Evolutionary conservation across 2,888 invertebrate species (phyloP), one percentile per base, ranked within the genome.

Genomic region (Petrolisthes manimaculis): DNA sequence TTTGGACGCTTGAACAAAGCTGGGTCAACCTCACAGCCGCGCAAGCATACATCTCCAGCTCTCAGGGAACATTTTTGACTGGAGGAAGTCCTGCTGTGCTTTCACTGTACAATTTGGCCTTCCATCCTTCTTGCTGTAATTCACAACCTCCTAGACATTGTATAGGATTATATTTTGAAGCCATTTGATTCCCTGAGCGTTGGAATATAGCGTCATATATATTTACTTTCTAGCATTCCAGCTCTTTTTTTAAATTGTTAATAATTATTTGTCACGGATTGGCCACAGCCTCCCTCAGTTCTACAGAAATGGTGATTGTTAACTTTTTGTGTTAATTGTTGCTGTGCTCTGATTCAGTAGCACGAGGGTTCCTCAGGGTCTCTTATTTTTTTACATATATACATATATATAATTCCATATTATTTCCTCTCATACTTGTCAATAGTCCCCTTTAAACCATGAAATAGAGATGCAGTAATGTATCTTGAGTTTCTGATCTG

Each of bases 401-500:
- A 71, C 21, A 71, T 71, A n/a, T 71, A 71, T 71, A 71, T 83
- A 67, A 79, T 80, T 78, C 74, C 84, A 61, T 83, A 84, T 80
- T 61, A 55, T 83, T 87, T 88, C 88, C 75, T 88, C 88, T 88
- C 88, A 88, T 74, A 84, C 84, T 84, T 84, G 88, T 88, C 88
- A 88, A 84, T 88, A 88, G 88, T 80, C 54, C 84, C 88, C 84
- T 71, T 53, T 71, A 88, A 78, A 77, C 81, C 21, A 74, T 81
- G 80, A 84, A 79, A 84, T 88, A 88, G 88, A 88, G 88, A 88
- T 88, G 80, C 88, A 75, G 88, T 56, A 83, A 83, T 88, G 88
- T 88, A 88, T 88, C 88, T 88, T 88, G 84, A 88, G 80, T 88
- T 88, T 88, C 88, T 88, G 84, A 87, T 84, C 86, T 86, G 78